A percentile compares a stretch with the other conserved stretches of the same genome.
phyloP scores from a whole-genome alignment of 2,888 invertebrate species.

The Branchipolynoe longqiensis region DNA sequence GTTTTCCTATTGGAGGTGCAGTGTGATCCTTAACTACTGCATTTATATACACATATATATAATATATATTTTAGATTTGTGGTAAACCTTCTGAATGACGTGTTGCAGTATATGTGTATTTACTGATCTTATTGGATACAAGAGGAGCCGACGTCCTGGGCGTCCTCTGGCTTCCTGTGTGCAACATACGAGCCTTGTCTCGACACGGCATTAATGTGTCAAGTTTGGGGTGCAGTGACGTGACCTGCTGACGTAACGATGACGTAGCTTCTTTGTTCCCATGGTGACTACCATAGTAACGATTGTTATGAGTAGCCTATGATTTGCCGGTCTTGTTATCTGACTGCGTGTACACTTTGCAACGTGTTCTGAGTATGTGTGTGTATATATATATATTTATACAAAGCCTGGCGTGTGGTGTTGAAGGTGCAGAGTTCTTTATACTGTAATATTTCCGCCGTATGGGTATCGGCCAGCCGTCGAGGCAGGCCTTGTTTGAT shows the following conservation, averaged over 20 bases:
- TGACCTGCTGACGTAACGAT: slow-evolving; percentile 44
- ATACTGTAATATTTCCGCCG: too few species aligned
- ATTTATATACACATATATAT: background rate
- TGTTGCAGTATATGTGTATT: slow-evolving; percentile 17
- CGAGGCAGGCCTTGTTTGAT: too few species aligned
- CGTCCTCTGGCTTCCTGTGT: too few species aligned
- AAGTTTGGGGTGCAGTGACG: slow-evolving; percentile 43
- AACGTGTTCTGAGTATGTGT: background rate
- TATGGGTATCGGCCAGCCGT: too few species aligned
- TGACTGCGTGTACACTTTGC: background rate
- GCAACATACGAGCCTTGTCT: slow-evolving; percentile 15
- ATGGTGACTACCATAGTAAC: slow-evolving; percentile 17
- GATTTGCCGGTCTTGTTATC: slow-evolving; percentile 19
- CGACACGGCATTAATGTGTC: background rate
- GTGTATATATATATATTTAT: background rate
- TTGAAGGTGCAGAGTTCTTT: too few species aligned
- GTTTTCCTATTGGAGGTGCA: slow-evolving; percentile 29
- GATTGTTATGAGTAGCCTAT: slow-evolving; percentile 44
- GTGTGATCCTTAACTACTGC: background rate
- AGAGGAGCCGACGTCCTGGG: too few species aligned
- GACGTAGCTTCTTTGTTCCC: slow-evolving; percentile 36
- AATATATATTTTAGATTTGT: slow-evolving; percentile 40
- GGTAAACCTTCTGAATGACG: background rate
- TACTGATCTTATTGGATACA: slow-evolving; percentile 46
- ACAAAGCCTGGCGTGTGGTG: too few species aligned